phyloP scores from a whole-genome alignment of 2,888 invertebrate genomes.

The Liposcelis brunnea region DNA sequence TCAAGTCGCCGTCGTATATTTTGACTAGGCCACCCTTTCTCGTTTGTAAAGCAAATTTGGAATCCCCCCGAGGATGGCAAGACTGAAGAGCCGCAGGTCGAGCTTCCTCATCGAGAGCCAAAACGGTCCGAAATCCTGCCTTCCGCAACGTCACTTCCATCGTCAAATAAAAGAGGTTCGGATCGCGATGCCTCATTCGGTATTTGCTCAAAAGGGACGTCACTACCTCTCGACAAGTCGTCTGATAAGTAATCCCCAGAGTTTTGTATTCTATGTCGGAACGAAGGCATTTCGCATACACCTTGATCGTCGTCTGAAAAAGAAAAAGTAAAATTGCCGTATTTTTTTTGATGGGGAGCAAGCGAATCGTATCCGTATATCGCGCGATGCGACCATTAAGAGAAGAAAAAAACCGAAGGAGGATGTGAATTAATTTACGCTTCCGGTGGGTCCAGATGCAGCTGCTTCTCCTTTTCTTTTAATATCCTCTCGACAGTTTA shows the following conservation, averaged over 20 bases:
- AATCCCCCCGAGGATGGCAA: slow-evolving; percentile 87
- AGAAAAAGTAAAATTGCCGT: slow-evolving; percentile 10
- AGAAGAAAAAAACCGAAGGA: background rate
- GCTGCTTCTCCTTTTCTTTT: too few species aligned
- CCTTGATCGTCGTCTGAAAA: slow-evolving; percentile 77
- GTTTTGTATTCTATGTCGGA: slow-evolving; percentile 95
- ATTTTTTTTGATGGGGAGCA: too few species aligned
- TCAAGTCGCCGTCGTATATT: slow-evolving; percentile 79
- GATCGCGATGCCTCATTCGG: slow-evolving; percentile 82
- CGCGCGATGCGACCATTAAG: background rate
- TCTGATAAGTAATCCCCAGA: slow-evolving; percentile 72
- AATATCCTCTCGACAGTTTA: too few species aligned
- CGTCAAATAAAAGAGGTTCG: slow-evolving; percentile 78
- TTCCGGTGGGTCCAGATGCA: too few species aligned
- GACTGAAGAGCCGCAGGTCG: slow-evolving; percentile 81
- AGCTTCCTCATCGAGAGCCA: slow-evolving; percentile 74
- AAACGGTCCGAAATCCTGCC: slow-evolving; percentile 54
- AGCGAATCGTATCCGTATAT: too few species aligned
- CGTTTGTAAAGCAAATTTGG: slow-evolving; percentile 68
- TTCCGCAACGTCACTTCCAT: slow-evolving; percentile 85
- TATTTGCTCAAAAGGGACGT: slow-evolving; percentile 69
- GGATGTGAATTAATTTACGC: background rate
- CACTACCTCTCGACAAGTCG: slow-evolving; percentile 75
- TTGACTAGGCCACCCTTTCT: slow-evolving; percentile 80
- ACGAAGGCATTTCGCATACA: slow-evolving; percentile 73